Conservation (phyloP, 2,113 vertebrate species). For the Hymenochirus boettgeri region DNA sequence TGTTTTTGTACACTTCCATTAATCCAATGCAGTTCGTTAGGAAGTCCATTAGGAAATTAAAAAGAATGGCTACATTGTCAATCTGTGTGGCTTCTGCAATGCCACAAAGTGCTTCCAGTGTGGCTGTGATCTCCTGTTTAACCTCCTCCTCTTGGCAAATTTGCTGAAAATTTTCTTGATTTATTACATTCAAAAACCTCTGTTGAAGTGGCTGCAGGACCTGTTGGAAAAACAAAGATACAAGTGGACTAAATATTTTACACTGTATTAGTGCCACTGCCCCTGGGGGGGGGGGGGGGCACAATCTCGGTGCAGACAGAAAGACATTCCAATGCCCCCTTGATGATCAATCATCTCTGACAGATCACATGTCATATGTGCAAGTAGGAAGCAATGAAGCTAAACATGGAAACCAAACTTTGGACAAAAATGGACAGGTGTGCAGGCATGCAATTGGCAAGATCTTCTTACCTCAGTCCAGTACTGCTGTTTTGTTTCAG, state of each 20-base stretch:
- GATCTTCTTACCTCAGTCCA: conserved; percentile 87
- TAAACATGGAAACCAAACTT: too few relatives aligned
- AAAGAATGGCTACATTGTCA: conserved; percentile 92
- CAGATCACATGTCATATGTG: too few relatives aligned
- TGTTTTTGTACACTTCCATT: conserved; percentile 98
- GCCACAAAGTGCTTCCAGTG: conserved; percentile 90
- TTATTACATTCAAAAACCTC: conserved; percentile 93
- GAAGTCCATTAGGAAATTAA: conserved; percentile 97
- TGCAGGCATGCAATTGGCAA: too few relatives aligned
- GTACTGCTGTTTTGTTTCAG: conserved; percentile 94
- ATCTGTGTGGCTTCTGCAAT: conserved; percentile 97
- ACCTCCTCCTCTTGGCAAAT: conserved; percentile 93
- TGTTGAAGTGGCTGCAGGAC: conserved; percentile 96
- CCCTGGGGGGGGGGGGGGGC: neutral
- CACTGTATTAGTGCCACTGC: neutral
- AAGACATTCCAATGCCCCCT: neutral
- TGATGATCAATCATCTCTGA: neutral
- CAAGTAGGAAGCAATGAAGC: too few relatives aligned
- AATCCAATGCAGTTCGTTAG: conserved; percentile 95
- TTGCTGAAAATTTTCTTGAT: conserved; percentile 96
- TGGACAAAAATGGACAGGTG: too few relatives aligned
- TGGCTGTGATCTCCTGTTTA: conserved; percentile 91
- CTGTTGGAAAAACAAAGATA: conserved; percentile 50
- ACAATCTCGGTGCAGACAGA: neutral
- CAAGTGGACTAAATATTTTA: neutral